Percentiles rank a stretch among this genome's conserved stretches.
Evolutionary conservation across 37 sponge, comb jelly and placozoan genomes (phyloP).

Genomic region (Haliclona indistincta): DNA sequence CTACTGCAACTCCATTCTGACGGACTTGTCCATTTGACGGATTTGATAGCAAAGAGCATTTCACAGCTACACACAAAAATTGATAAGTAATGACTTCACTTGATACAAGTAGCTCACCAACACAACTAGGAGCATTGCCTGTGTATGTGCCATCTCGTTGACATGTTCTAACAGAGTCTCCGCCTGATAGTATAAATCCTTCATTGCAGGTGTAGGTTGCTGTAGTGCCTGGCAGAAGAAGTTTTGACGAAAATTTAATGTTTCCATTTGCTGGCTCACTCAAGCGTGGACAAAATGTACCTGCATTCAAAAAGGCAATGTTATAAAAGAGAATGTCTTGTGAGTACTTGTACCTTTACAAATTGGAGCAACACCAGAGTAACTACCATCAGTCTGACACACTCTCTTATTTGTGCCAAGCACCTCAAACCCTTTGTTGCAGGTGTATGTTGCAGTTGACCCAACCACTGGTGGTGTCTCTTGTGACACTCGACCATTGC

Average conservation of each 20-base stretch:
- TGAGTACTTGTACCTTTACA: too few species aligned
- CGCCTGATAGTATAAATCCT: conserved; percentile 20
- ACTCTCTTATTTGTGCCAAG: conserved; percentile 7
- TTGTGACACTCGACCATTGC: conserved; percentile 25
- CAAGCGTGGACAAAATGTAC: neutral
- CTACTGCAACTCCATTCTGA: conserved; percentile 11
- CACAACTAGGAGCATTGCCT: conserved; percentile 27
- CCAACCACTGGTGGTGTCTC: conserved; percentile 15
- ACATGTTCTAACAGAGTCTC: conserved; percentile 19
- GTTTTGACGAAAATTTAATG: neutral
- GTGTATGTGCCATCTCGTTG: conserved; percentile 29
- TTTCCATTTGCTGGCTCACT: neutral
- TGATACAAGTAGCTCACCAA: conserved; percentile 31
- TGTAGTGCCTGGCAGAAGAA: neutral
- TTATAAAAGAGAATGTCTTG: too few species aligned
- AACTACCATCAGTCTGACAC: conserved; percentile 27
- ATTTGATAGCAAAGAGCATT: conserved; percentile 19
- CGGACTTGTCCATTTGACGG: conserved; percentile 28
- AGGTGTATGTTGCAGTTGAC: conserved; percentile 33
- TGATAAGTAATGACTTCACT: too few species aligned
- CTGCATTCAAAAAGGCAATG: too few species aligned
- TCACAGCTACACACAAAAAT: conserved; percentile 19
- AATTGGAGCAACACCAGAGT: conserved; percentile 10
- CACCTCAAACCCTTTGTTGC: conserved; percentile 35
- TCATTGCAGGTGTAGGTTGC: conserved; percentile 32